Evolutionary conservation across 2,888 invertebrate species (phyloP), one percentile per base, ranked within the genome.

Genomic region (Phalera bucephala): DNA sequence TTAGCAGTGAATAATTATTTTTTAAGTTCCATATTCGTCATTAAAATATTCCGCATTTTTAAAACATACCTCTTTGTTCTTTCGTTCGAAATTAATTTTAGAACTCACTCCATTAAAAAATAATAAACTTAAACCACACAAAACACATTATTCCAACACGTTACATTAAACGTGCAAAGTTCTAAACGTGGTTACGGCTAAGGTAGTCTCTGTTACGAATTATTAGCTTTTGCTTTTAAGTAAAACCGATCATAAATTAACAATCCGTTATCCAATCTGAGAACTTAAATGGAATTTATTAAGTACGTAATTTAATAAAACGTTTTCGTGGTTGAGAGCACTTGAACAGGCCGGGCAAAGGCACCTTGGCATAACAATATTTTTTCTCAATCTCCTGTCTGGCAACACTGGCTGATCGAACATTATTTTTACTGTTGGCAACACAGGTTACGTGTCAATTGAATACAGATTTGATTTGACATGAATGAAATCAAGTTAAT

Each of bases 181-280:
- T 70, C 52, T 17, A 17, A 17, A 17, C 5, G 17, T 5, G 17
- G 60, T 58, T 62, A 63, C 63, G 60, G 55, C 36, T 45, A 52
- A 58, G 64, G 65, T 69, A 73, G 69, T 72, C 76, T 59, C 61
- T 51, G 53, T 64, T 66, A 70, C 67, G 75, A 74, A 75, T 79
- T 75, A 76, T 79, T 75, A 72, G 66, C 65, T 72, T 78, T 75
- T 68, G 73, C 76, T 71, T 50, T 61, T 64, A 73, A 75, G 75
- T 78, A 76, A 74, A 75, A 73, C 70, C 72, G 69, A 78, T 79
- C 72, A 72, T 80, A 80, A 81, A 81, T 81, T 76, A 76, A 62
- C 64, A 72, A 74, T 72, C 62, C 63, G 69, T 65, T 64, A 72
- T 69, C 72, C 72, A 73, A 78, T 72, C 63, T 36, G n/a, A 44